These are phyloP conservation scores for Elaphurus davidianus DNA, from an alignment of 2,113 vertebrate species.

Conservation along the genomic window DNA sequence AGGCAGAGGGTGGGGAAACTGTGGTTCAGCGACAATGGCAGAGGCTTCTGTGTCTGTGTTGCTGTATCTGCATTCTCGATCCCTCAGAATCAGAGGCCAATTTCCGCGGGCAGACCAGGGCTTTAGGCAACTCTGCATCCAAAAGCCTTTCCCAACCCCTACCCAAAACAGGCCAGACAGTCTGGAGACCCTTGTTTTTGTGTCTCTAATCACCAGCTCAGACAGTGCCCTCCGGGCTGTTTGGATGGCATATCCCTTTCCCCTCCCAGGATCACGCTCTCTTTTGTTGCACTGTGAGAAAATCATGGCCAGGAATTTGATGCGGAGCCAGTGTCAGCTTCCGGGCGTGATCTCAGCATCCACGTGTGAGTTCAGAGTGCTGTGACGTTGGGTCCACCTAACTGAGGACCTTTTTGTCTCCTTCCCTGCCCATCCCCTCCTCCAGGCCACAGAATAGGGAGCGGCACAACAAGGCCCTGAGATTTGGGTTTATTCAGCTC, in stretches of 20 bases:
- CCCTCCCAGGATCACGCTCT: conserved; percentile 70
- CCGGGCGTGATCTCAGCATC: conserved; percentile 62
- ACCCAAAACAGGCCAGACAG: conserved; percentile 66
- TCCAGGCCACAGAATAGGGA: conserved; percentile 41
- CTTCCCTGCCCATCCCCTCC: background rate
- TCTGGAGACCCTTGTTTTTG: conserved; percentile 74
- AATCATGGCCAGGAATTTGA: conserved; percentile 69
- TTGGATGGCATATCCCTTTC: conserved; percentile 65
- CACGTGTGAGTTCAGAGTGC: conserved; percentile 40
- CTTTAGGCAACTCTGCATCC: conserved; percentile 37
- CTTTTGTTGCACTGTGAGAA: conserved; percentile 77
- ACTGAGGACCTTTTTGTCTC: conserved; percentile 7
- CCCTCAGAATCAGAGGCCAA: background rate
- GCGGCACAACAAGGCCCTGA: conserved; percentile 52
- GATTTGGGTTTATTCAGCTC: conserved; percentile 68
- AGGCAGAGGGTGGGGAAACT: background rate
- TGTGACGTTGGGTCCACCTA: background rate
- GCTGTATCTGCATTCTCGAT: background rate
- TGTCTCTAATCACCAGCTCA: conserved; percentile 75
- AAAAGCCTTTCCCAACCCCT: conserved; percentile 53
- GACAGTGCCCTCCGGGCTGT: conserved; percentile 72
- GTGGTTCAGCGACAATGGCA: background rate
- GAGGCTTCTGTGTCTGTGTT: background rate
- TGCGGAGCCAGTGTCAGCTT: conserved; percentile 65
- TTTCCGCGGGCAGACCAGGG: background rate